Base-by-base conservation (phyloP, 2,113 vertebrate genomes). In the Ciconia boyciana region DNA sequence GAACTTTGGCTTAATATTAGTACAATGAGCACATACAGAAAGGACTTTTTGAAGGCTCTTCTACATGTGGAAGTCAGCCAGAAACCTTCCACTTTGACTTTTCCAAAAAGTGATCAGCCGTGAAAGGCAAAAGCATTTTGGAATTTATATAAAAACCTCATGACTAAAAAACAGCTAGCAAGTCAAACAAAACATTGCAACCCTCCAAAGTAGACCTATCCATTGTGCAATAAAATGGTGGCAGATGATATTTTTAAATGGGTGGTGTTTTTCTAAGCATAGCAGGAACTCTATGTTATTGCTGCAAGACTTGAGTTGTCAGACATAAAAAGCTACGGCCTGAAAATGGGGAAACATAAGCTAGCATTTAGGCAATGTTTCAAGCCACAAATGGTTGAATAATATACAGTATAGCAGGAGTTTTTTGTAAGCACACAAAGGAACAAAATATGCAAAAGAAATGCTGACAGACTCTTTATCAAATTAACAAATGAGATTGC, bases 381-480 rank as follows among this genome's bases (percentile, higher is more conserved):
- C 91, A 96, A 95, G 93, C 75, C 89, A 95, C 93, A 97, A 93
- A 94, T 51, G 89, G 71, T 24, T 89, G 69, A 80, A 91, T 51
- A 82, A 89, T 28, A 79, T 26, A 94, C 28, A 80, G 46, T 4
- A 7, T 25, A 69, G 36, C 25, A 62, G 32, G 51, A 94, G 62
- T 17, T 57, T 92, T 81, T 89, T 66, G 70, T 39, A 83, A 87
- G 75, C 62, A 82, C 89, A 91, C 41, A 68, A 85, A 91, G 70
- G 83, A 90, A 87, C 9, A 64, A 90, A 82, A 87, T 72, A 77
- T 15, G 41, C 41, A 72, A 74, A 78, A 83, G 32, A 92, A 93
- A 90, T 43, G 49, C 58, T 72, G 55, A 79, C 83, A 96, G 80
- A 87, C n/a, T 81, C 55, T 51, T 95, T n/a, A 88, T 39, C 6